Evolutionary conservation across 2,888 invertebrate genomes (phyloP).

Genomic region (Drosophila aldrichi): DNA sequence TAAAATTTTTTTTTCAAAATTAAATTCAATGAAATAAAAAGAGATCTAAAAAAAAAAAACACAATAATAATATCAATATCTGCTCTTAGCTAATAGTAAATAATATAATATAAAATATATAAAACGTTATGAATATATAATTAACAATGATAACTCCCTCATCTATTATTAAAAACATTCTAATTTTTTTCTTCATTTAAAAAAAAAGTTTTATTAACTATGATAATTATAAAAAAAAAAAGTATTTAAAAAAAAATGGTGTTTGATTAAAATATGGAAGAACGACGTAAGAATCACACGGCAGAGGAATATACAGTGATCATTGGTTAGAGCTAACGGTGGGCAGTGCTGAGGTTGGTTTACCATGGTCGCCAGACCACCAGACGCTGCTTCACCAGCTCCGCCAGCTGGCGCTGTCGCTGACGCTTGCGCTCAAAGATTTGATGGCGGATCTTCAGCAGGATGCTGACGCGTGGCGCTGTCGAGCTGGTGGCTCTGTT

Average conservation of each 20-base stretch:
- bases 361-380: slow-evolving; percentile 84
- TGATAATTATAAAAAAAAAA: slow-evolving; percentile 6
- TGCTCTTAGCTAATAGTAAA: no score
- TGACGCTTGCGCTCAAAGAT: slow-evolving; percentile 83
- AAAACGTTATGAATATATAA: no score
- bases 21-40: no score
- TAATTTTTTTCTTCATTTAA: background rate
- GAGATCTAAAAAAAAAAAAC: no score
- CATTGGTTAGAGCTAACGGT: slow-evolving; percentile 16
- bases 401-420: slow-evolving; percentile 74
- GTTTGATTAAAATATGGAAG: slow-evolving; percentile 59
- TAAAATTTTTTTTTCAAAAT: no score
- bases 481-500: slow-evolving; percentile 9
- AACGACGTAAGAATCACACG: slow-evolving; percentile 60
- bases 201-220: slow-evolving; percentile 41
- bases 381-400: slow-evolving; percentile 65
- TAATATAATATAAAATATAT: no score
- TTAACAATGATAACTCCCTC: background rate
- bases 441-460: slow-evolving; percentile 83
- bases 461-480: slow-evolving; percentile 68
- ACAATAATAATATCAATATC: no score
- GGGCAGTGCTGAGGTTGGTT: no score
- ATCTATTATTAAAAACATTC: background rate
- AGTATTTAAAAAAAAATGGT: background rate
- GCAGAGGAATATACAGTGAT: slow-evolving; percentile 61